phyloP scores from a whole-genome alignment of 2,113 vertebrate species.

The Chaenocephalus aceratus region DNA sequence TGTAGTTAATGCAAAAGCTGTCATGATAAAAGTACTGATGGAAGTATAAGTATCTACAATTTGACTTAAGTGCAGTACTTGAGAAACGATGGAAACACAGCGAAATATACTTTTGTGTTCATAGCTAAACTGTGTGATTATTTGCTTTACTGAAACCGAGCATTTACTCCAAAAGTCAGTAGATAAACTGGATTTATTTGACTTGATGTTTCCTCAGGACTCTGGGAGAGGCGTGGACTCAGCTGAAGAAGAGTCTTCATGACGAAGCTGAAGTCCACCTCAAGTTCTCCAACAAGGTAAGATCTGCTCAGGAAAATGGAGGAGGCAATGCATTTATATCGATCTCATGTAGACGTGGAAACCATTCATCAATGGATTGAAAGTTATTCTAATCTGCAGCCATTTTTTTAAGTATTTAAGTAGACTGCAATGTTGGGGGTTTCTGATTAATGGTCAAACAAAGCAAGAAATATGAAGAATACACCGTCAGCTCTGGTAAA shows the following conservation, averaged over 20 bases:
- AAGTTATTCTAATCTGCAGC: neutral
- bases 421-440: no score
- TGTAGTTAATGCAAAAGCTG: neutral
- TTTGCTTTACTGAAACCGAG: no score
- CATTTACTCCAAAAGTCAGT: no score
- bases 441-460: neutral
- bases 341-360: neutral
- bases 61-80: neutral
- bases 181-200: no score
- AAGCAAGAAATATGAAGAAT: neutral
- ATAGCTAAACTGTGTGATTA: no score
- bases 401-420: neutral
- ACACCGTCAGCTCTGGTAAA: neutral
- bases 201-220: constrained; percentile 82
- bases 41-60: neutral
- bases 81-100: no score
- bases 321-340: neutral
- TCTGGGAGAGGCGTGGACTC: constrained; percentile 95
- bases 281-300: constrained; percentile 98
- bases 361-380: neutral
- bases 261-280: constrained; percentile 98
- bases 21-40: neutral
- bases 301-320: neutral
- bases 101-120: no score
- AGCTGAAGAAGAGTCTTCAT: constrained; percentile 96